A percentile compares a stretch with the other conserved stretches of the same genome.
phyloP scores from a whole-genome alignment of 2,888 invertebrate species.

The Lottia scabra region DNA sequence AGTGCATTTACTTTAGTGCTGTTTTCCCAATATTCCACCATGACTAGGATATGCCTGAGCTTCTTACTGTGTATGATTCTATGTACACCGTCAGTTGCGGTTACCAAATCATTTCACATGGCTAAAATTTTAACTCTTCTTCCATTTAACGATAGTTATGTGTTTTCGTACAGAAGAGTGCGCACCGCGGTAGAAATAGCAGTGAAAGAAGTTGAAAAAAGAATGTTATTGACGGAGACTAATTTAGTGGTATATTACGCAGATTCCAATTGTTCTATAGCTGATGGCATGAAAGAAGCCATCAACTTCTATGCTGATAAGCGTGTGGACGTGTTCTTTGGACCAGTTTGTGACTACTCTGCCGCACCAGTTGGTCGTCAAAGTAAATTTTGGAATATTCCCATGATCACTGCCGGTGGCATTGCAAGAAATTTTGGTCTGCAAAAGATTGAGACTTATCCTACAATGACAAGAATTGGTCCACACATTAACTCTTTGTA shows the following conservation, averaged over 20 bases:
- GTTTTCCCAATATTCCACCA: too few relatives aligned
- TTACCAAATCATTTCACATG: not conserved
- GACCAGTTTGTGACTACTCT: conserved; percentile 74
- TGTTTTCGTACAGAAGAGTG: conserved; percentile 51
- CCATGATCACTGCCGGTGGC: conserved; percentile 79
- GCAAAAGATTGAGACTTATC: conserved; percentile 72
- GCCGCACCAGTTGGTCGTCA: conserved; percentile 89
- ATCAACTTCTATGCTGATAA: conserved; percentile 51
- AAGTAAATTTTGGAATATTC: conserved; percentile 81
- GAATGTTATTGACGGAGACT: conserved; percentile 19
- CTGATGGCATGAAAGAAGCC: conserved; percentile 53
- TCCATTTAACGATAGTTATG: conserved; percentile 39
- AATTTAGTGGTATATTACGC: conserved; percentile 29
- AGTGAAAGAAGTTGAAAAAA: conserved; percentile 39
- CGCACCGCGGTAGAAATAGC: conserved; percentile 62
- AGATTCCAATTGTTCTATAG: conserved; percentile 50
- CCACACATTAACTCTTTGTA: conserved; percentile 19
- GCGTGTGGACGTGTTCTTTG: conserved; percentile 59
- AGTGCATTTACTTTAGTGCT: too few relatives aligned
- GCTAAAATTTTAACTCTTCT: conserved; percentile 40
- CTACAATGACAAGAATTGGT: conserved; percentile 76
- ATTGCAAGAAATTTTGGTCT: conserved; percentile 48
- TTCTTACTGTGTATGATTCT: not conserved
- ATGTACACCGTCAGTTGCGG: not conserved
- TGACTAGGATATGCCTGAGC: too few relatives aligned